Evolutionary conservation across 2,797 vertebrate genomes (phyloP), one percentile per base, ranked within the genome.

Genomic region (Lithobates sylvaticus): DNA sequence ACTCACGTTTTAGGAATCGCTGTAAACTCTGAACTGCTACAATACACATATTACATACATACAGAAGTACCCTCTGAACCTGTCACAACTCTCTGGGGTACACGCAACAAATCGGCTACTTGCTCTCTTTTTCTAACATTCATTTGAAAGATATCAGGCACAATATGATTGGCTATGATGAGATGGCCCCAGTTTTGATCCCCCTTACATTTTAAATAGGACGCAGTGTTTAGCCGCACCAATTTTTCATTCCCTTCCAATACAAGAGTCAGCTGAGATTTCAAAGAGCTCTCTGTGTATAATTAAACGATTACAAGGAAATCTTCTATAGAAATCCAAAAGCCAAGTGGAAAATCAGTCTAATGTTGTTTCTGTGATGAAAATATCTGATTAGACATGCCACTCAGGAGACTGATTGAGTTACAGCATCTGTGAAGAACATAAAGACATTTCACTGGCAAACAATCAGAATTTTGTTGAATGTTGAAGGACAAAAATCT

Each of bases 281-380:
- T 80, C 67, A 47, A 54, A 80, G 26, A 47, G 21, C 47, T 80
- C 21, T 69, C 67, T 70, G 65, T 32, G 47, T 21, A 65, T 65
- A 65, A 83, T 83, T 73, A 83, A 74, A 74, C 29, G 68, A 69
- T 78, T 79, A 78, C 34, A 85, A 29, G 69, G 18, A 67, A 78
- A 61, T 78, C 32, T 71, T 3, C 21, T 72, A 16, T 27, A 44
- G 44, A 42, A 85, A 85, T 18, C 39, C 12, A 47, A 78, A 74
- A 29, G 18, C 32, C 5, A 12, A 85, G 76, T 85, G 76, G 83
- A 79, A 85, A 85, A 85, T 83, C 81, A 68, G 29, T 84, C 75
- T 67, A 39, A 85, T 85, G 72, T 78, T 72, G 54, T 67, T 79
- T 72, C 36, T 78, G 18, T 61, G 54, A 85, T 74, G 76, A 71